A percentile compares a stretch with the other conserved stretches of the same genome.
Evolutionary conservation across 2,113 vertebrate species (phyloP).

Genomic region (Salminus brasiliensis): DNA sequence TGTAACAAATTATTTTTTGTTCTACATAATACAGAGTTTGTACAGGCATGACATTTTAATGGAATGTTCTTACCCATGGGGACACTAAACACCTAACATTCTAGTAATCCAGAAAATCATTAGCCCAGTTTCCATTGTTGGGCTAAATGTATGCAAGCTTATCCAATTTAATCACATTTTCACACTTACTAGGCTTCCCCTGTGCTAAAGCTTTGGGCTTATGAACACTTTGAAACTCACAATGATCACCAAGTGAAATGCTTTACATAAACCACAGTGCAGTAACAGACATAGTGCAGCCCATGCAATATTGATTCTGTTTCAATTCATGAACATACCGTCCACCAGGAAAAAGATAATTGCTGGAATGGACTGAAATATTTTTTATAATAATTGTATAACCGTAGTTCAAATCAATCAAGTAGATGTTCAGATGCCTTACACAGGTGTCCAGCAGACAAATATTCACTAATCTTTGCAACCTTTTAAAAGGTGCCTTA

Average conservation of each 20-base stretch:
- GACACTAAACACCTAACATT: not conserved
- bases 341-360: not conserved
- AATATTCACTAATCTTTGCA: no score
- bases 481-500: no score
- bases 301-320: no score
- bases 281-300: not conserved
- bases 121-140: slow-evolving; percentile 9
- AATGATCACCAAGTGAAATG: not conserved
- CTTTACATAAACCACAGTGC: not conserved
- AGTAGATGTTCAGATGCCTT: no score
- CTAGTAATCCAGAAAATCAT: slow-evolving; percentile 16
- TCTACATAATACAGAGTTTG: slow-evolving; percentile 23
- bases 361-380: not conserved
- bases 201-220: not conserved
- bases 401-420: no score
- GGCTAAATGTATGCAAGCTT: slow-evolving; percentile 2
- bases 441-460: no score
- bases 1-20: slow-evolving; percentile 37
- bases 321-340: not conserved
- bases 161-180: slow-evolving; percentile 17
- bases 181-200: not conserved
- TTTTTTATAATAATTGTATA: not conserved
- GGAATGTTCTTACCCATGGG: not conserved
- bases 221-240: not conserved
- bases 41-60: slow-evolving; percentile 26